Evolutionary conservation across 2,113 vertebrate species (phyloP).

Genomic region (Dipodomys ordii): DNA sequence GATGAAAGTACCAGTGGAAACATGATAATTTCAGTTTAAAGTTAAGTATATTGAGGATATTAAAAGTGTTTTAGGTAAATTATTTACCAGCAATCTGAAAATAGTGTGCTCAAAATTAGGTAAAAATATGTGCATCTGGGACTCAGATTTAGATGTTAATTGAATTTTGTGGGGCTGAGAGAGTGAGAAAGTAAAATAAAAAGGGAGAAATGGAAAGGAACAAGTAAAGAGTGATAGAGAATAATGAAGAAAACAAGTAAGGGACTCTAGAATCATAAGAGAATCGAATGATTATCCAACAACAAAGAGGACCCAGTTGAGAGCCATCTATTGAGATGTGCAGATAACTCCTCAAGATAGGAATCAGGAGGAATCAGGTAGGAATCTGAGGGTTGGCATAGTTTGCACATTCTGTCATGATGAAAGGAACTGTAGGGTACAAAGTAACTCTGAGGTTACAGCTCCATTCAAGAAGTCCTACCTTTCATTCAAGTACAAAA

Average conservation of each 20-base stretch:
- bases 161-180: neutral
- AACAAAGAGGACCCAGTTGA: neutral
- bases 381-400: neutral
- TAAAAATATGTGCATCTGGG: neutral
- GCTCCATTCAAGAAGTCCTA: neutral
- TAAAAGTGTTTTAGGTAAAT: neutral
- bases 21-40: neutral
- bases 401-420: neutral
- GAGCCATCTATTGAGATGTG: neutral
- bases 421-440: neutral
- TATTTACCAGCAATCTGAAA: neutral
- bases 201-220: neutral
- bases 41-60: neutral
- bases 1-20: neutral
- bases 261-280: neutral
- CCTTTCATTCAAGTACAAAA: neutral
- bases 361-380: neutral
- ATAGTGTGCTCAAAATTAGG: neutral
- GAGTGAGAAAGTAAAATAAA: neutral
- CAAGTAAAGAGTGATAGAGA: neutral
- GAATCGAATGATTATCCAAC: neutral
- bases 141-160: neutral
- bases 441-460: neutral
- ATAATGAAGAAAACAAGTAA: neutral
- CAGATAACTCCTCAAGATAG: neutral